These are phyloP conservation scores for Caretta caretta DNA, from an alignment of 2,113 vertebrate species.

Conservation along the genomic window DNA sequence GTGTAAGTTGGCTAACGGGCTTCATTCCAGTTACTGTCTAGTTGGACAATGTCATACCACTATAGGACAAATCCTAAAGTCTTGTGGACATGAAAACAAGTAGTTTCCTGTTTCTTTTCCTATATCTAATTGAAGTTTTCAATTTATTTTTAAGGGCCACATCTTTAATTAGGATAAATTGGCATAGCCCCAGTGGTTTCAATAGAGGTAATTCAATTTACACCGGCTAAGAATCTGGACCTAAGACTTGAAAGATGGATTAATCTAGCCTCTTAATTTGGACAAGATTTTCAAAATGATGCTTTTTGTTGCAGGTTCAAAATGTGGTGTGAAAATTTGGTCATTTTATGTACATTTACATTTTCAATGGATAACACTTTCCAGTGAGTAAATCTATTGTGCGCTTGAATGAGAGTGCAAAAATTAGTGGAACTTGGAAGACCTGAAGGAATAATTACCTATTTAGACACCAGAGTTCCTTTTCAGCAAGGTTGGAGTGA, in stretches of 20 bases:
- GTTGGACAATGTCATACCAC: neutral
- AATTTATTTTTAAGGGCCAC: neutral
- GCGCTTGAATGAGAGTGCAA: neutral
- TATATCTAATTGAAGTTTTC: neutral
- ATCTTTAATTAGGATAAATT: neutral
- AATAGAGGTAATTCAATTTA: neutral
- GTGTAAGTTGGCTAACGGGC: neutral
- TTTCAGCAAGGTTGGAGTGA: neutral
- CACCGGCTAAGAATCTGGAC: neutral
- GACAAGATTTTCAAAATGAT: neutral
- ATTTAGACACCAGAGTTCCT: neutral
- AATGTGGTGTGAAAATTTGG: neutral
- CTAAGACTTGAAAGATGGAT: neutral
- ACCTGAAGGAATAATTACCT: neutral
- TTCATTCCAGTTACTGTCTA: conserved; percentile 46
- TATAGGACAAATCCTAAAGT: neutral
- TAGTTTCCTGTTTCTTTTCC: neutral
- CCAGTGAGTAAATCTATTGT: neutral
- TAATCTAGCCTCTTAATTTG: neutral
- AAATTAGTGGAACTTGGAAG: neutral
- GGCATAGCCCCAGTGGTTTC: neutral
- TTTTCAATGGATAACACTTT: neutral
- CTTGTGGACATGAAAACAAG: neutral
- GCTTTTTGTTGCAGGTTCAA: neutral
- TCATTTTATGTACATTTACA: neutral